Evolutionary conservation across 2,888 invertebrate genomes (phyloP), one percentile per base, ranked within the genome.

Genomic region (Rhaphigaster nebulosa): DNA sequence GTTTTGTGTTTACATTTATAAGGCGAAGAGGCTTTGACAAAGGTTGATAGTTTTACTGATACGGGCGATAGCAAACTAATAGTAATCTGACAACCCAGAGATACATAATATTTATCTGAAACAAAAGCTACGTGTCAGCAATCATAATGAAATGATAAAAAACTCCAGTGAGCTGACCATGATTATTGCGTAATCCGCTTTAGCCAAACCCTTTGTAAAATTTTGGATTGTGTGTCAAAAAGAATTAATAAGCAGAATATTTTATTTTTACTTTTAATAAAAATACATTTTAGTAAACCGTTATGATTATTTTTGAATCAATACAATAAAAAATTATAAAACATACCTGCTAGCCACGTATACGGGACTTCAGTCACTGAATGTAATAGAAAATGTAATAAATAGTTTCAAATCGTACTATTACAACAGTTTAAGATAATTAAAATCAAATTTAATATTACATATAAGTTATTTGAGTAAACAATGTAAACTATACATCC

Each of bases 101-200:
- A 70, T 70, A 20, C 34, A 70, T 70, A 34, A 70, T 70, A 70
- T 70, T 70, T 70, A 70, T 70, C 70, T 20, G 70, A 70, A 34
- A 70, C 6, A 70, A 34, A 60, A 60, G 60, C n/a, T n/a, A 70
- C 34, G 18, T 20, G 70, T 70, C 70, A 70, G 34, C 70, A 70
- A 3, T 70, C 70, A 4, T 34, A 70, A 34, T 38, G 70, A 6
- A 70, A 34, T 34, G 6, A 70, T 13, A 70, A 60, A 56, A 65
- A 20, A n/a, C n/a, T 18, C 1, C 70, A 34, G 65, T 65, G 65
- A 65, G 60, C 65, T 65, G 3, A 29, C 15, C 13, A 56, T 5
- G 26, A 56, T 6, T 56, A 15, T 29, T 70, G 18, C 34, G 20
- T 70, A 70, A 20, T 20, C 34, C 4, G 6, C 20, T 0, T 18